phyloP scores from a whole-genome alignment of 2,113 vertebrate genomes.

The Corythornis madagascariensis region DNA sequence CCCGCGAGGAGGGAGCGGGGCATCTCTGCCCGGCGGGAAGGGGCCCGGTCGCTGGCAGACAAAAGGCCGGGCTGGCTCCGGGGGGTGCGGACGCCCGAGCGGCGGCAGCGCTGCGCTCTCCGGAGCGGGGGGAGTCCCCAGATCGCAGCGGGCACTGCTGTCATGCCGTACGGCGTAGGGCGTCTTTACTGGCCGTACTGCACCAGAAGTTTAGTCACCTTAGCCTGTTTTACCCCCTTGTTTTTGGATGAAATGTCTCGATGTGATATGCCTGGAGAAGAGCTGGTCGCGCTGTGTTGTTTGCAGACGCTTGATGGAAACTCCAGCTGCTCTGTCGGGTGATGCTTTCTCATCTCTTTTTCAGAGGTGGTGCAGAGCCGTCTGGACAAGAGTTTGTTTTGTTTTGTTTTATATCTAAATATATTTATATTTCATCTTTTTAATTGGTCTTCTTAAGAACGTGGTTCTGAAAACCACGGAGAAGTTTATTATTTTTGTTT shows the following conservation, averaged over 20 bases:
- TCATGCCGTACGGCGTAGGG: accelerated
- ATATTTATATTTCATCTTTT: not conserved
- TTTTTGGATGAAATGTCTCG: accelerated
- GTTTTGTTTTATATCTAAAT: not conserved
- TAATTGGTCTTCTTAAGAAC: not conserved
- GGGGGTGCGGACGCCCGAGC: not conserved
- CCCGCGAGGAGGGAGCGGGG: conserved; percentile 19
- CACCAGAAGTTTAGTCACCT: accelerated
- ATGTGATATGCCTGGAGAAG: not conserved
- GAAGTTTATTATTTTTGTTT: not conserved
- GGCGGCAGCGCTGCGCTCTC: not conserved
- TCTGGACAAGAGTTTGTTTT: not conserved
- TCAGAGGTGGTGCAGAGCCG: not conserved
- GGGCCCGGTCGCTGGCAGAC: not conserved
- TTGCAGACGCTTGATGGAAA: not conserved
- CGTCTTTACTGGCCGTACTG: accelerated
- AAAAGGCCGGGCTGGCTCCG: not conserved
- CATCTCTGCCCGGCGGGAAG: not conserved
- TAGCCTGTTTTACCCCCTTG: accelerated
- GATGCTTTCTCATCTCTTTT: not conserved
- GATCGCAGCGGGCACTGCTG: not conserved
- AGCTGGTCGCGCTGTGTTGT: not conserved
- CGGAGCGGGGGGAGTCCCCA: not conserved
- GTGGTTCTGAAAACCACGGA: not conserved
- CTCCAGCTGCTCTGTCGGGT: not conserved